Conservation (phyloP, 2,113 vertebrate genomes). For the Salvelinus alpinus region DNA sequence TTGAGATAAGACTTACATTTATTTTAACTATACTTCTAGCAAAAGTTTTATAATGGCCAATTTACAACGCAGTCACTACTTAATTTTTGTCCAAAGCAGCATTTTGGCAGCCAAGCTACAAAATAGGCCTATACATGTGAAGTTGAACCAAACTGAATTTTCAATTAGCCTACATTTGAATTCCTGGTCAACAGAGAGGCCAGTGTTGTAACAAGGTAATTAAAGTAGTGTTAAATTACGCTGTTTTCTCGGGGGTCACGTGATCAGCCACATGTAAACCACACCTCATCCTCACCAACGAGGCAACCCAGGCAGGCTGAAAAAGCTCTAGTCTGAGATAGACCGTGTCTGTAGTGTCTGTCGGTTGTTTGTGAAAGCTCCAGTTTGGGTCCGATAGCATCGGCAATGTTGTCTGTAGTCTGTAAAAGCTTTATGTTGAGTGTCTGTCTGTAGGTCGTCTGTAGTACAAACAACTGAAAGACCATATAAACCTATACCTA, state of each 20-base stretch:
- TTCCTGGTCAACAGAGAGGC: constrained; percentile 3
- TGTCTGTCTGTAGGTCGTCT: too few species aligned
- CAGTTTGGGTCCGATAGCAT: neutral
- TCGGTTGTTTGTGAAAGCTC: neutral
- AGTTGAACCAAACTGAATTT: neutral
- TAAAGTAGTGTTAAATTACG: constrained; percentile 15
- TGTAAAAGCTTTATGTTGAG: too few species aligned
- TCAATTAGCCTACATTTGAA: neutral
- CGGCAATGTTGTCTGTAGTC: too few species aligned
- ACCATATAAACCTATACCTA: neutral
- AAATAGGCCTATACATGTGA: neutral
- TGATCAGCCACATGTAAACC: constrained; percentile 15
- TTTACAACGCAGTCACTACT: neutral
- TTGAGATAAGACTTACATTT: neutral
- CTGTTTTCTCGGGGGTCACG: constrained; percentile 16
- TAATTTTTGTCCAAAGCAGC: neutral
- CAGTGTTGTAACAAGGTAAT: constrained; percentile 8
- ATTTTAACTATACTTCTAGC: neutral
- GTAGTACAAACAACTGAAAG: neutral
- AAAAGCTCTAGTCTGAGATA: neutral
- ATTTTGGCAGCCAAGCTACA: neutral
- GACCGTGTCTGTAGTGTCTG: neutral
- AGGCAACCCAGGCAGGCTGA: neutral
- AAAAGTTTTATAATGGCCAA: too few species aligned
- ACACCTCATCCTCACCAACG: constrained; percentile 14